phyloP scores from a whole-genome alignment of 2,113 vertebrate genomes.

The Eurystomus gularis region DNA sequence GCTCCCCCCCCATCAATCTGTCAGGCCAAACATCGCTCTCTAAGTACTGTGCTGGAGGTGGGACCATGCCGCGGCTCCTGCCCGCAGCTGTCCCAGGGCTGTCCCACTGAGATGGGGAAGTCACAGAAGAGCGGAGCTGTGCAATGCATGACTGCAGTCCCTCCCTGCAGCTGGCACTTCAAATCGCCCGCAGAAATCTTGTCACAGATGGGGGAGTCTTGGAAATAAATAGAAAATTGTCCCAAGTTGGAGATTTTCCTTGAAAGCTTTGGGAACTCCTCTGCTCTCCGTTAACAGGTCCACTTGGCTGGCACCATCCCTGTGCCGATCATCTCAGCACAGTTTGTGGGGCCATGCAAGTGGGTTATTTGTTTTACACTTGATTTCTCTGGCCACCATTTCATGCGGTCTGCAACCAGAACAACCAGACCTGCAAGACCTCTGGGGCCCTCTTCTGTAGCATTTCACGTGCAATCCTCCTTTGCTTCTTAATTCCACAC shows the following conservation, averaged over 20 bases:
- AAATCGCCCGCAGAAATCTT: neutral
- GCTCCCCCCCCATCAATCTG: neutral
- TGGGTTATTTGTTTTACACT: neutral
- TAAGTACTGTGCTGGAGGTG: neutral
- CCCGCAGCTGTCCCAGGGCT: neutral
- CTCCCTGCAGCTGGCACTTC: neutral
- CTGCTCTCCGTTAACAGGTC: neutral
- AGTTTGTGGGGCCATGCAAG: neutral
- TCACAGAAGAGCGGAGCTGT: conserved; percentile 12
- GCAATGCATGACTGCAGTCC: neutral
- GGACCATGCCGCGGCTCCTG: neutral
- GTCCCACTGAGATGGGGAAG: conserved; percentile 19
- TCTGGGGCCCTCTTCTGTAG: neutral
- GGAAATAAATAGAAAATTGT: conserved; percentile 15
- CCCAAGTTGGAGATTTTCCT: neutral
- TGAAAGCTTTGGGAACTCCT: neutral
- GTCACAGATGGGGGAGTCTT: conserved; percentile 37
- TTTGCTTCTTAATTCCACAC: neutral
- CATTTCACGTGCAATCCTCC: neutral
- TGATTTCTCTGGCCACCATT: neutral
- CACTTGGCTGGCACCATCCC: neutral
- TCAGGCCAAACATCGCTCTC: neutral
- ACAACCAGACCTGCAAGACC: neutral
- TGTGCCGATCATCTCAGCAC: neutral
- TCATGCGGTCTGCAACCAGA: neutral